Conservation (phyloP, 2,888 invertebrate species). For the Cheilosia scutellata region DNA sequence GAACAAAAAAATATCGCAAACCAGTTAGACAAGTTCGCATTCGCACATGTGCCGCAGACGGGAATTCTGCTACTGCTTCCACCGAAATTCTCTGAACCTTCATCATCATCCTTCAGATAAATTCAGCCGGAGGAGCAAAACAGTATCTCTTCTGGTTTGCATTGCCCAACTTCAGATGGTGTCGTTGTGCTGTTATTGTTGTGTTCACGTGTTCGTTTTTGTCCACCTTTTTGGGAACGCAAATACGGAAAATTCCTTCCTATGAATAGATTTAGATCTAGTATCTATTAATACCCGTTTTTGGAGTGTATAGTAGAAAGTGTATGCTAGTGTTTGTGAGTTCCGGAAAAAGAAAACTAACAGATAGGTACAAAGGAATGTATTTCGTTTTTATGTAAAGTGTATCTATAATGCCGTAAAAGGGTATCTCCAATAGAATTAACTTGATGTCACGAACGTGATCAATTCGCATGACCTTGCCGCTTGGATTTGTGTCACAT, state of each 20-base stretch:
- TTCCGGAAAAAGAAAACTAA: constrained; percentile 42
- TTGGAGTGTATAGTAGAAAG: constrained; percentile 33
- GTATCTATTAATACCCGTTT: constrained; percentile 62
- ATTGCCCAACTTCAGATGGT: constrained; percentile 25
- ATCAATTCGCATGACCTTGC: constrained; percentile 33
- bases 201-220: constrained; percentile 10
- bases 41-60: constrained; percentile 68
- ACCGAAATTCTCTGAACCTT: constrained; percentile 18
- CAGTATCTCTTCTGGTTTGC: not conserved
- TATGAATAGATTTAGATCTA: constrained; percentile 56
- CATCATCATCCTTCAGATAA: constrained; percentile 33
- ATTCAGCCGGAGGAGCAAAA: constrained; percentile 13
- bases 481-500: constrained; percentile 36
- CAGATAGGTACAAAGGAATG: constrained; percentile 10
- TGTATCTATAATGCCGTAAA: not conserved
- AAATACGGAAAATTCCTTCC: constrained; percentile 39
- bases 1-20: constrained; percentile 36
- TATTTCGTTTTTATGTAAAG: constrained; percentile 10
- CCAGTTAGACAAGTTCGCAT: constrained; percentile 70
- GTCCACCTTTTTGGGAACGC: constrained; percentile 31
- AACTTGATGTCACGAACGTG: constrained; percentile 17
- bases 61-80: constrained; percentile 30
- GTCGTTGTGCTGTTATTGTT: constrained; percentile 12
- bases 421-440: not conserved
- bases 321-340: constrained; percentile 18